Conservation (phyloP, 2,113 vertebrate genomes). For the Garra rufa region DNA sequence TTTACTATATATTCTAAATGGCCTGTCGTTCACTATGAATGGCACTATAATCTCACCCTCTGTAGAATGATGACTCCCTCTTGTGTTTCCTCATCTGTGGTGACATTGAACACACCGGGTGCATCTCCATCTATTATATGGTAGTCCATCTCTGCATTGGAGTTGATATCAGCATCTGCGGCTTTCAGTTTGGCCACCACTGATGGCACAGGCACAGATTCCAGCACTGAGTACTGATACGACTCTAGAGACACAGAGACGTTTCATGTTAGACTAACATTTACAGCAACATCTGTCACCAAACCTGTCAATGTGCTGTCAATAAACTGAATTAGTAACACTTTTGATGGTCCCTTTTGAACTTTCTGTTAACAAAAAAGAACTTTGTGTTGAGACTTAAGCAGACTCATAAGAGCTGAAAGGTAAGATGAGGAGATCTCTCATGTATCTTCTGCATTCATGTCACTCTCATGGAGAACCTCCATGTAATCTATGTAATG, state of each 20-base stretch:
- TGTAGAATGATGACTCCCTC: slow-evolving; percentile 91
- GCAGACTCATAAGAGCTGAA: no score
- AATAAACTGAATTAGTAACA: no score
- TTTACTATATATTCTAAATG: neutral
- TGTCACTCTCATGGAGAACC: no score
- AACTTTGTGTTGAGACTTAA: no score
- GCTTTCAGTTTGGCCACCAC: slow-evolving; percentile 94
- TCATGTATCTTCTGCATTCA: no score
- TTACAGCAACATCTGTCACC: no score
- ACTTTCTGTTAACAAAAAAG: no score
- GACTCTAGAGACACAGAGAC: slow-evolving; percentile 76
- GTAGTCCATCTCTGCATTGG: slow-evolving; percentile 96
- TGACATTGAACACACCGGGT: slow-evolving; percentile 87
- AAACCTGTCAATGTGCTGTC: no score
- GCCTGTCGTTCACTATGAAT: neutral
- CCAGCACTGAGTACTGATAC: slow-evolving; percentile 89
- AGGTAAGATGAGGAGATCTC: no score
- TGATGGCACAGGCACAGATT: slow-evolving; percentile 86
- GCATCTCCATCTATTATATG: slow-evolving; percentile 91
- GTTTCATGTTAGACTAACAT: neutral
- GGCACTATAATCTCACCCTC: slow-evolving; percentile 77
- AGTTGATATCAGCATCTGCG: slow-evolving; percentile 86
- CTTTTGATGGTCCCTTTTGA: no score
- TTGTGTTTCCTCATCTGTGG: slow-evolving; percentile 89
- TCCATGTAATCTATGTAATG: no score